Evolutionary conservation across 2,888 invertebrate genomes (phyloP).

Genomic region (Cantharis rufa): DNA sequence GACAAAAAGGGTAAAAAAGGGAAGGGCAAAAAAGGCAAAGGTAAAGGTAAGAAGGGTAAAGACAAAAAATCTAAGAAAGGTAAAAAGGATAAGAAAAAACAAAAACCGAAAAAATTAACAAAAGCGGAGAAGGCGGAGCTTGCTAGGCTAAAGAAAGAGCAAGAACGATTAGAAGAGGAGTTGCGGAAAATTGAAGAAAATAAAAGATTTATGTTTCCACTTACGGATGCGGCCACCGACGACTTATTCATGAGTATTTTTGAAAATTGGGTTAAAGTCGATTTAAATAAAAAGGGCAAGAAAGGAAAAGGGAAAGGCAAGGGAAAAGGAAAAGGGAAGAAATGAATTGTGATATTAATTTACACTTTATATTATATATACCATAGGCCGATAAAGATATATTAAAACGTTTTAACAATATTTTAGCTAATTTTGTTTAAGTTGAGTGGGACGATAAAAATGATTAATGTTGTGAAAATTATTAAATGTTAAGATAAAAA

Average conservation of each 20-base stretch:
- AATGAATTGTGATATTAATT: neutral
- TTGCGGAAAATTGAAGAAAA: conserved; percentile 43
- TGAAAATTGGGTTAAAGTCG: conserved; percentile 44
- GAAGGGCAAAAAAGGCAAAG: conserved; percentile 35
- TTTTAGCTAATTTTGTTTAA: neutral
- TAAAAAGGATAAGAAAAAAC: conserved; percentile 27
- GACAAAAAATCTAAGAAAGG: conserved; percentile 33
- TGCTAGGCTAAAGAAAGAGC: conserved; percentile 40
- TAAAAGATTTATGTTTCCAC: conserved; percentile 49
- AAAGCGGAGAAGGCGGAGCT: conserved; percentile 44
- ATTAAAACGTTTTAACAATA: neutral
- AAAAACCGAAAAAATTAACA: conserved; percentile 35
- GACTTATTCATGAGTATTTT: conserved; percentile 49
- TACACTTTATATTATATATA: neutral
- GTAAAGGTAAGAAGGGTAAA: conserved; percentile 32
- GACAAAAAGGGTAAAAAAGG: conserved; percentile 27
- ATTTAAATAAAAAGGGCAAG: neutral
- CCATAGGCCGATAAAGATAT: neutral
- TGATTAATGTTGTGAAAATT: neutral
- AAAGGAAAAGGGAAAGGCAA: conserved; percentile 13
- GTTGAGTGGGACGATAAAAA: neutral
- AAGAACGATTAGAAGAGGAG: conserved; percentile 41
- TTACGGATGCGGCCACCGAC: conserved; percentile 49
- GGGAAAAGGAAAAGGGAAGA: conserved; percentile 4
- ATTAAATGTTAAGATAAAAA: neutral